These are phyloP conservation scores for Glossophaga mutica DNA, from an alignment of 2,797 vertebrate genomes.

Conservation along the genomic window DNA sequence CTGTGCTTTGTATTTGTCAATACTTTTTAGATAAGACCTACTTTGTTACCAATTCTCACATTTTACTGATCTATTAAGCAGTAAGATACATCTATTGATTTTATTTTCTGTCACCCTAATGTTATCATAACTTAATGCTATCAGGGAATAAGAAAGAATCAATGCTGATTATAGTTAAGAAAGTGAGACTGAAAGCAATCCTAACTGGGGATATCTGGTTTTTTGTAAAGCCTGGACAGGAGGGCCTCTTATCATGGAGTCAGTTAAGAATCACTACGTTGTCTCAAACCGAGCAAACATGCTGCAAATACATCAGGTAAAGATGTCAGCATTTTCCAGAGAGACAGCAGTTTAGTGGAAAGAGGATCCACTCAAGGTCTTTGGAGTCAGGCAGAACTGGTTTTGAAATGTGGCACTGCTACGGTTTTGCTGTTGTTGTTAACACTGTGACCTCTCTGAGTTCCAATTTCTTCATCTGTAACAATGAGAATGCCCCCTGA, in stretches of 20 bases:
- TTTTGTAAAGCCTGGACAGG: neutral
- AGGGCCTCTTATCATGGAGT: slow-evolving; percentile 2
- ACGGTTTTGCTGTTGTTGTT: neutral
- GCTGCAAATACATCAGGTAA: neutral
- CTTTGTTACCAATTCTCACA: slow-evolving; percentile 7
- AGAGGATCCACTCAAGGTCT: neutral
- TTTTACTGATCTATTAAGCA: slow-evolving; percentile 55
- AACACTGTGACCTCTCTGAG: neutral
- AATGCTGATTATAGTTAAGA: slow-evolving; percentile 59
- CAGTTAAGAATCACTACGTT: neutral
- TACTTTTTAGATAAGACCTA: slow-evolving; percentile 53
- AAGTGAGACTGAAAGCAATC: slow-evolving; percentile 35
- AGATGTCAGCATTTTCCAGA: neutral
- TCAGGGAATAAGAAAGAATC: slow-evolving; percentile 52
- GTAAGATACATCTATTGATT: slow-evolving; percentile 34
- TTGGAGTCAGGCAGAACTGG: neutral
- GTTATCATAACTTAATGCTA: slow-evolving; percentile 60
- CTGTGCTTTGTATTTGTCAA: slow-evolving; percentile 34
- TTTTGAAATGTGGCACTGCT: neutral
- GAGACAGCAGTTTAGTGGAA: neutral
- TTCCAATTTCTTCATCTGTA: neutral
- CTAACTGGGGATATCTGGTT: neutral
- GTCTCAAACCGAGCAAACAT: neutral
- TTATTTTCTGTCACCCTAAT: slow-evolving; percentile 60
- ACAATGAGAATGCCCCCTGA: neutral